These are phyloP conservation scores for Apodemus agrarius DNA, from an alignment of 2,797 vertebrate genomes.

Conservation along the genomic window DNA sequence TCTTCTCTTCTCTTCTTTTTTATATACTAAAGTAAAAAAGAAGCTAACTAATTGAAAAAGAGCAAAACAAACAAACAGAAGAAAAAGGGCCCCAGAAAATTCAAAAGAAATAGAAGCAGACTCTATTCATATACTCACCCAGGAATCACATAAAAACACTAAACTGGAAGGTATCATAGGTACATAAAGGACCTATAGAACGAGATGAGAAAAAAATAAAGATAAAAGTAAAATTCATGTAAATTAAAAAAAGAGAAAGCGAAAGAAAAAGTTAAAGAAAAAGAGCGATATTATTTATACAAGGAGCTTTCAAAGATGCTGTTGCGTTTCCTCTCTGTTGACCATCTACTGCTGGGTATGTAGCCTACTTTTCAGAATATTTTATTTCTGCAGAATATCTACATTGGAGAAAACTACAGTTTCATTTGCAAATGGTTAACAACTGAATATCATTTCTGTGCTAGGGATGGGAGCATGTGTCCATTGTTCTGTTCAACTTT, in stretches of 20 bases:
- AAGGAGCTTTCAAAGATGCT: not conserved
- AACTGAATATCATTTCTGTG: not conserved
- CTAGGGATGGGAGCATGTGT: not conserved
- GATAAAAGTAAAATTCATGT: not conserved
- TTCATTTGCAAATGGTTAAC: not conserved
- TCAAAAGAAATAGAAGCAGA: not conserved
- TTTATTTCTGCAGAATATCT: no score
- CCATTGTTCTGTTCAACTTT: not conserved
- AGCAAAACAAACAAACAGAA: not conserved
- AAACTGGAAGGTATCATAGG: not conserved
- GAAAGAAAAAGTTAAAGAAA: not conserved
- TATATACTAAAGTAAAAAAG: not conserved
- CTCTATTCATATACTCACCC: not conserved
- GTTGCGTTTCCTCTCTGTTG: not conserved
- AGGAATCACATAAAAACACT: not conserved
- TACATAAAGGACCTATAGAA: not conserved
- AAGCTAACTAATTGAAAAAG: not conserved
- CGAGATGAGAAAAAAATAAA: not conserved
- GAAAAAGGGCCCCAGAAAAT: not conserved
- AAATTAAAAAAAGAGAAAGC: not conserved
- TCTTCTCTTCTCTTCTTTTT: no score
- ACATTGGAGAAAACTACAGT: not conserved
- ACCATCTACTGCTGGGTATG: no score
- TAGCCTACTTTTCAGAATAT: not conserved
- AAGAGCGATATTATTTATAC: not conserved